Base-by-base conservation (phyloP, 2,888 invertebrate genomes). In the Eurytoma californica region DNA sequence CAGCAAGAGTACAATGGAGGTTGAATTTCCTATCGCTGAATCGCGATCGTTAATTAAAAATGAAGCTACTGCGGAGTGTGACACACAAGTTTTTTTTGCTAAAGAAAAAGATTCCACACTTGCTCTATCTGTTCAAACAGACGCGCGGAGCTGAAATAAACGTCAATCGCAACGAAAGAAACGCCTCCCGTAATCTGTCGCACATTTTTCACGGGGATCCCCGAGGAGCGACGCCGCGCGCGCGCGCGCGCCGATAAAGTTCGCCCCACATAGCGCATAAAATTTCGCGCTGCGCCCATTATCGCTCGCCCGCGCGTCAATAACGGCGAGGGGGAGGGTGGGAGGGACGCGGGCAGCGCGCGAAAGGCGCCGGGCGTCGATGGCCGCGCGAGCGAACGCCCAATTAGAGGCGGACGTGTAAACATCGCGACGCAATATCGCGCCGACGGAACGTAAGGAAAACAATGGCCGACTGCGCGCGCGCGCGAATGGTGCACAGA, bases 391-490 rank as follows among this genome's bases (percentile, higher is more conserved):
- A 39, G 39, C 39, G 39, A 39, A 39, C 39, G 39, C 39, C 39
- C 39, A 39, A 39, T 39, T 39, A 39, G 39, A 39, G 39, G 39
- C 39, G 9, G 39, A 39, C 39, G 24, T 58, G 58, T 58, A 58
- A 58, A 58, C 24, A 58, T 12, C 24, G n/a, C 13, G 61, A 30
- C 39, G 39, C 39, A 39, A 16, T 61, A 30, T 61, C 16, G 30
- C 16, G n/a, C 16, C 9, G 28, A 5, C 60, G 28, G 39, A 14
- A 12, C 61, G 30, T 30, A 61, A 39, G 39, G 39, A 39, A 39
- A 61, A 61, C 61, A 61, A 61, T n/a, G 61, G 61, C 28, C 28
- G 39, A 61, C 39, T 30, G 28, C 61, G n/a, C 30, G 61, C 30
- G 20, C 13, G 30, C 13, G 28, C 16, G 61, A 7, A 12, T 9